Base-by-base conservation (phyloP, 2,113 vertebrate genomes). In the Leucosticte australis region DNA sequence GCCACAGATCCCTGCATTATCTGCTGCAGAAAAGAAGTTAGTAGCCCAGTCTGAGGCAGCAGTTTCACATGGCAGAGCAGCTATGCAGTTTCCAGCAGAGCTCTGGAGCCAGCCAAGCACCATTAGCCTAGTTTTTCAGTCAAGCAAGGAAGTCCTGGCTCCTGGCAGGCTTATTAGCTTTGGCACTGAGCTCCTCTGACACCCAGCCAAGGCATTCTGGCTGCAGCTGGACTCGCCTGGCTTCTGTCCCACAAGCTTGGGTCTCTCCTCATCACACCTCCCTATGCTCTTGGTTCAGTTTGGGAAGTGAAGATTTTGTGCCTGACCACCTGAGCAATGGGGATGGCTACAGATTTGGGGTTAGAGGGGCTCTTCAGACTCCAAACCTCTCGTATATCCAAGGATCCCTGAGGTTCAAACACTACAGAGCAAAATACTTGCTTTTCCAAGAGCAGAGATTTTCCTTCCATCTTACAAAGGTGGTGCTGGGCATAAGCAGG, bases 111-210 rank as follows among this genome's bases (percentile, higher is more conserved):
- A 94, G 90, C 86, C 91, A 90, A 95, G 56, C 60, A 83, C 52
- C 59, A 86, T 95, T 94, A 96, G 83, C 91, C 91, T 55, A 92
- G 80, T 44, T 94, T 96, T 93, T 68, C 56, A 89, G 78, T 87
- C 92, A 92, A 94, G 94, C 92, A 91, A 97, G 86, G 73, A 94
- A 95, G 80, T 77, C 64, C 41, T 95, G 94, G 92, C 92, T 95
- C 83, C 80, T 92, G 94, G 89, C 76, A 95, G 86, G 86, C 42
- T 93, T 96, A 83, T 96, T 96, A 92, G 68, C 74, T 96, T 96
- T 95, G 96, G 94, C 95, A 90, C 22, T 0, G 3, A 93, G 59
- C 64, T 92, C 73, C 19, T 35, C 27, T 96, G 94, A 87, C 83
- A 89, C 64, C 21, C 82, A 56, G 91, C 95, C 96, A 96, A 97